phyloP scores from a whole-genome alignment of 2,888 invertebrate species.

The Spicauda simplicius region DNA sequence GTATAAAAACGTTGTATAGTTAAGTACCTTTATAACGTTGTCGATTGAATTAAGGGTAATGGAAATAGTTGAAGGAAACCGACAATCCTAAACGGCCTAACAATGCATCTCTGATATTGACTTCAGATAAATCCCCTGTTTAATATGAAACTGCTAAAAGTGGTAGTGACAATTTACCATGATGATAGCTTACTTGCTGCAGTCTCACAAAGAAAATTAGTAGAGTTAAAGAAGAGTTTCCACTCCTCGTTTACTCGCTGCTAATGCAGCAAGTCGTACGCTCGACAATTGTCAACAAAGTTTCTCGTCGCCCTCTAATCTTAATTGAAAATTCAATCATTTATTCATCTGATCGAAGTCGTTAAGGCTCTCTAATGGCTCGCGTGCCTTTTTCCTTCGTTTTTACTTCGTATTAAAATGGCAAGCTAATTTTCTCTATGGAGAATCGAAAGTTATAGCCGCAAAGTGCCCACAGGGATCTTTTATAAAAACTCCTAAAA shows the following conservation, averaged over 20 bases:
- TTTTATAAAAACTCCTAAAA: constrained; percentile 35
- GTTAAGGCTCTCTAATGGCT: constrained; percentile 74
- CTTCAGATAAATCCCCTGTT: no score
- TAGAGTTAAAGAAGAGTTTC: no score
- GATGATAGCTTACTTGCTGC: no score
- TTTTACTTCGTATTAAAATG: constrained; percentile 69
- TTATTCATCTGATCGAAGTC: constrained; percentile 78
- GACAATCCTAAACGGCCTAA: no score
- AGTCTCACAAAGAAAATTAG: no score
- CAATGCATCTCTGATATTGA: no score
- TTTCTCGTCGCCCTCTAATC: constrained; percentile 68
- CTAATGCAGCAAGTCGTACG: constrained; percentile 34
- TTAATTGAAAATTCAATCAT: constrained; percentile 83
- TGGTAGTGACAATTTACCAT: no score
- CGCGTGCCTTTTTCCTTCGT: constrained; percentile 66
- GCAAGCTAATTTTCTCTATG: constrained; percentile 66
- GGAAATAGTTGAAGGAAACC: no score
- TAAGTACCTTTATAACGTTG: no score
- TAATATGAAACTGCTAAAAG: no score
- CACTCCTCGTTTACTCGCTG: not conserved
- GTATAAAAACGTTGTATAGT: no score
- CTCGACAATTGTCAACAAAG: constrained; percentile 71
- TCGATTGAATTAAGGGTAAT: no score
- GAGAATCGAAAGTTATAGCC: constrained; percentile 51
- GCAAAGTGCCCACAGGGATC: constrained; percentile 36